phyloP scores from a whole-genome alignment of 2,888 invertebrate genomes.

The Mellilla xanthometata region DNA sequence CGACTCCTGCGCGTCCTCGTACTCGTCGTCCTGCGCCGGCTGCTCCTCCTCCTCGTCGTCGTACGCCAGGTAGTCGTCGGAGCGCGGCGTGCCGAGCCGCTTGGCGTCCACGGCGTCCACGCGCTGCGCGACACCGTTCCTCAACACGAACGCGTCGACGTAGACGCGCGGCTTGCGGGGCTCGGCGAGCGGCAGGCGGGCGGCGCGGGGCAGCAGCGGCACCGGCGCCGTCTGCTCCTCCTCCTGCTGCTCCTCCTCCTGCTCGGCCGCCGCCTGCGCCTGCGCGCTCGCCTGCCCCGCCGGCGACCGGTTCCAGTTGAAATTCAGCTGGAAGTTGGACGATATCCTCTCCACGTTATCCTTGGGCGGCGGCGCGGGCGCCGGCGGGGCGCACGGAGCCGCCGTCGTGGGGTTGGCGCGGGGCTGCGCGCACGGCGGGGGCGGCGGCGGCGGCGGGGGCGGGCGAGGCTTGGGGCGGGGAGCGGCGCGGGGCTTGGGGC shows the following conservation, averaged over 20 bases:
- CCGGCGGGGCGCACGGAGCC: conserved; percentile 52
- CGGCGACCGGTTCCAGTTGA: conserved; percentile 60
- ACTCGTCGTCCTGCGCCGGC: conserved; percentile 57
- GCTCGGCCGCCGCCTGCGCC: conserved; percentile 32
- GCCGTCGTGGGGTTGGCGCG: conserved; percentile 65
- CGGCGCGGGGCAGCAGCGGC: conserved; percentile 64
- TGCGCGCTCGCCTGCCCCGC: conserved; percentile 38
- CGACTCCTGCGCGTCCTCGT: conserved; percentile 69
- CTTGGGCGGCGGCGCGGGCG: conserved; percentile 45
- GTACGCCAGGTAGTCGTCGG: conserved; percentile 57
- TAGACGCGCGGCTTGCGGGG: conserved; percentile 66
- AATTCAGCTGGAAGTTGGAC: conserved; percentile 67
- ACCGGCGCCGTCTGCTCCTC: conserved; percentile 42
- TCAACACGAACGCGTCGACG: conserved; percentile 72
- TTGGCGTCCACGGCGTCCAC: conserved; percentile 66
- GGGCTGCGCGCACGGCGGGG: conserved; percentile 59
- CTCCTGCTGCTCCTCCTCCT: conserved; percentile 22
- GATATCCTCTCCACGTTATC: conserved; percentile 59
- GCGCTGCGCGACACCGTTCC: conserved; percentile 64
- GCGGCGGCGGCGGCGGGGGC: conserved; percentile 55
- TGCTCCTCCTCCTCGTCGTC: conserved; percentile 50
- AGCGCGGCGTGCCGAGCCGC: conserved; percentile 36
- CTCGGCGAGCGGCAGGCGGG: conserved; percentile 54
- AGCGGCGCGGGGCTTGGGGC: conserved; percentile 34
- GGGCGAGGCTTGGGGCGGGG: conserved; percentile 58